phyloP scores from a whole-genome alignment of 1,140 invertebrate genomes.

The Drosophila bipectinata region DNA sequence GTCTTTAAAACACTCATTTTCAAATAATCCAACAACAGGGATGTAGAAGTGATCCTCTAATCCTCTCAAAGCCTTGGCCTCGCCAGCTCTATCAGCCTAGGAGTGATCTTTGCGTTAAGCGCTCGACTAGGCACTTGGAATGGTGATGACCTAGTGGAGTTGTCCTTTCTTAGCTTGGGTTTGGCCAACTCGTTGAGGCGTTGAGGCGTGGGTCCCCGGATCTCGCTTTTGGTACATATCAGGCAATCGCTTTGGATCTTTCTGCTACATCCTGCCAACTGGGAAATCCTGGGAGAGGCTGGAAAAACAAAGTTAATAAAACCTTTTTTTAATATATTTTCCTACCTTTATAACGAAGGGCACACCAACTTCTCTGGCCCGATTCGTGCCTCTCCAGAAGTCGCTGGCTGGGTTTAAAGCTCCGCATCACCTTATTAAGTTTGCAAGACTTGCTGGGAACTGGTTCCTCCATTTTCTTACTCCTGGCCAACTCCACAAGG shows the following conservation, averaged over 20 bases:
- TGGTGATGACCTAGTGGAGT: neutral
- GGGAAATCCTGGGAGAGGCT: slow-evolving; percentile 7
- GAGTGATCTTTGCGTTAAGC: slow-evolving; percentile 1
- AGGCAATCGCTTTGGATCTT: neutral
- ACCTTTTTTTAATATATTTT: neutral
- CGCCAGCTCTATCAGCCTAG: slow-evolving; percentile 19
- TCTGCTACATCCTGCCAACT: slow-evolving; percentile 4
- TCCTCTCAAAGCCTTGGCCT: slow-evolving; percentile 8
- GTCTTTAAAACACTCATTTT: neutral
- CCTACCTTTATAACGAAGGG: slow-evolving; percentile 9
- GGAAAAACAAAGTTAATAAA: neutral
- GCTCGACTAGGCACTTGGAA: slow-evolving; percentile 3
- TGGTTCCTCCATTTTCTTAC: neutral
- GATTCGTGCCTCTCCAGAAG: neutral
- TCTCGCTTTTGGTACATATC: too few relatives aligned
- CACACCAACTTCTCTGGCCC: neutral
- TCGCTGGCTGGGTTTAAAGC: neutral
- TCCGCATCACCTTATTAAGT: neutral
- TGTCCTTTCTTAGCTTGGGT: slow-evolving; percentile 2
- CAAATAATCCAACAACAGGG: neutral
- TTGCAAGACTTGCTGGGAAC: neutral
- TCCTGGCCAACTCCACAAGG: slow-evolving; percentile 7
- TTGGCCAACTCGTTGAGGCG: slow-evolving; percentile 8
- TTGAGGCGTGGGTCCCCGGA: neutral
- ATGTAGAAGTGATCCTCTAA: neutral